These are phyloP conservation scores for Drosophila varians DNA, from an alignment of 1,140 invertebrate genomes.

Conservation along the genomic window DNA sequence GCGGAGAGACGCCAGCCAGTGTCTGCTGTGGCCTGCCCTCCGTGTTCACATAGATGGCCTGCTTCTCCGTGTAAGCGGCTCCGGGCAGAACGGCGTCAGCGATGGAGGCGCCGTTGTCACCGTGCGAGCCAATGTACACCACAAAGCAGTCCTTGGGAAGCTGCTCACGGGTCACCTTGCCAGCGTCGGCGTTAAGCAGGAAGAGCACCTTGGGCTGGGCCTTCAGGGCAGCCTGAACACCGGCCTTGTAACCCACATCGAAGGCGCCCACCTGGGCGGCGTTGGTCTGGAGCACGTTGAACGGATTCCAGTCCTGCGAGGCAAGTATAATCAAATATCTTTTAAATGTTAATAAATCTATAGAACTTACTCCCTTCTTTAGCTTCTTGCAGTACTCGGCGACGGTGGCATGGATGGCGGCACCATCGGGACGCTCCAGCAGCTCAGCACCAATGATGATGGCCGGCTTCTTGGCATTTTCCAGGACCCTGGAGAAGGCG, in stretches of 20 bases:
- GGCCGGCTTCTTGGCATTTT: slow-evolving; percentile 93
- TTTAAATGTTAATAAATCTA: too few species aligned
- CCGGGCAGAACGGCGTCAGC: slow-evolving; percentile 98
- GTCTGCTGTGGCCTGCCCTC: slow-evolving; percentile 99
- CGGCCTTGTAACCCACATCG: slow-evolving; percentile 96
- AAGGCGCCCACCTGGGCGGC: slow-evolving; percentile 97
- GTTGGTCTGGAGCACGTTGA: slow-evolving; percentile 96
- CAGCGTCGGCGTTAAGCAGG: slow-evolving; percentile 96
- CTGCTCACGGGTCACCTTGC: slow-evolving; percentile 90
- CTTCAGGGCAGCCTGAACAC: slow-evolving; percentile 88
- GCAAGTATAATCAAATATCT: not conserved
- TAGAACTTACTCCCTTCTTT: slow-evolving; percentile 83
- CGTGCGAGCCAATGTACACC: slow-evolving; percentile 99
- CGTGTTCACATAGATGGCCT: slow-evolving; percentile 98
- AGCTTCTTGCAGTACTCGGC: slow-evolving; percentile 88
- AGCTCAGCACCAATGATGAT: slow-evolving; percentile 95
- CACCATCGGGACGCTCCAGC: slow-evolving; percentile 91
- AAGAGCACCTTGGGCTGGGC: slow-evolving; percentile 92
- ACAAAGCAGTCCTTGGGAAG: slow-evolving; percentile 93
- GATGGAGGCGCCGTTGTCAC: slow-evolving; percentile 95
- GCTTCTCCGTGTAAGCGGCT: slow-evolving; percentile 99
- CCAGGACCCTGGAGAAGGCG: slow-evolving; percentile 89
- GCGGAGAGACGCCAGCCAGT: slow-evolving; percentile 94
- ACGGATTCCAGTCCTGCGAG: slow-evolving; percentile 87
- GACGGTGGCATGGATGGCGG: slow-evolving; percentile 89